Conservation (phyloP, 2,113 vertebrate species). For the Potamarius usumacintae region DNA sequence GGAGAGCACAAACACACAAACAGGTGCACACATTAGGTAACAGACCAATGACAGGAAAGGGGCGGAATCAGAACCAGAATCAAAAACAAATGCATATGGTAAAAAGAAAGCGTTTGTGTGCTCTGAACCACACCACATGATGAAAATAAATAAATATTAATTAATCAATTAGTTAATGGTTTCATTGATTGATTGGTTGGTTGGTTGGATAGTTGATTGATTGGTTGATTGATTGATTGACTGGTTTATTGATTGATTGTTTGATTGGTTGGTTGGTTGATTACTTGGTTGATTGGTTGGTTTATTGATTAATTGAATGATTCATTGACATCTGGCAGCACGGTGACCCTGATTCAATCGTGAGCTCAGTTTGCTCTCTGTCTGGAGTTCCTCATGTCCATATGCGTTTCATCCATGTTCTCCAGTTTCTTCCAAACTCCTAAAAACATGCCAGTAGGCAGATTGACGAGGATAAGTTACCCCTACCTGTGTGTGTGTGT, state of each 20-base stretch:
- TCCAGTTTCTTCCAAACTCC: background rate
- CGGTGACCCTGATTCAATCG: background rate
- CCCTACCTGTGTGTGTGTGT: background rate
- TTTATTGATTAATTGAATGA: too few species aligned
- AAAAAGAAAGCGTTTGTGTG: background rate
- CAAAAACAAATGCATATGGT: background rate
- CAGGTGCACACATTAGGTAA: too few species aligned
- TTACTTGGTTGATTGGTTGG: too few species aligned
- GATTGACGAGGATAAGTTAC: background rate
- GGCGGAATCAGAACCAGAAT: background rate
- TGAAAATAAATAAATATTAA: background rate
- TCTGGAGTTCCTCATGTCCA: background rate
- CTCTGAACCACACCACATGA: background rate
- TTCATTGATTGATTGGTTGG: too few species aligned
- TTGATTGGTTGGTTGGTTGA: too few species aligned
- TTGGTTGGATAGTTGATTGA: too few species aligned
- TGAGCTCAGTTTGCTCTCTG: background rate
- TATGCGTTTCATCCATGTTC: background rate
- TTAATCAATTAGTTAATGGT: too few species aligned
- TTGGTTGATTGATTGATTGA: too few species aligned
- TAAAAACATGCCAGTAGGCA: background rate
- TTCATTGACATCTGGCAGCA: background rate
- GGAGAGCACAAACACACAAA: background rate
- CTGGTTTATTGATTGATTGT: accelerated
- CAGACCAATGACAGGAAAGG: background rate